Base-by-base conservation (phyloP, 2,797 vertebrate genomes). In the Nannoperca australis region DNA sequence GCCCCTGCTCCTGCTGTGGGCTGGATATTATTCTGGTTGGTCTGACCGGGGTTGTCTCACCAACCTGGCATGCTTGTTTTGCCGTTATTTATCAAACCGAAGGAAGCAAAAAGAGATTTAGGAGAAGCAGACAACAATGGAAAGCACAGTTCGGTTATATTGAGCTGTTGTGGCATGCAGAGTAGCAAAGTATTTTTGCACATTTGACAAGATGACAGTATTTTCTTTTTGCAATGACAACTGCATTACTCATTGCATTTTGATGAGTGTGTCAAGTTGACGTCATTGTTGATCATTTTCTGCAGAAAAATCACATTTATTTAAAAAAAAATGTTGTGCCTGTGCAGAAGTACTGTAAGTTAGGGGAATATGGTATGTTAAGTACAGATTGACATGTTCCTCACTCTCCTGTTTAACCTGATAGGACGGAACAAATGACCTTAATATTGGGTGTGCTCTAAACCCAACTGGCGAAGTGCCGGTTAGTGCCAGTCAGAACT, bases 11-110 rank as follows among this genome's bases (percentile, higher is more conserved):
- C 73, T 58, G 82, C 85, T 80, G 86, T 45, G 55, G 79, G 87
- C 77, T 76, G 74, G 78, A 88, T 86, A 78, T 91, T 85, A 88
- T 87, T 90, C 69, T 83, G 81, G 53, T 74, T n/a, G n/a, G n/a
- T n/a, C 69, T 63, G 78, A 86, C 76, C 47, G 30, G 62, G 69
- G 74, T 81, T 50, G 73, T 76, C 74, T 76, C 82, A 32, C 65
- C 24, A 4, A 61, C 74, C 76, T n/a, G 59, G 42, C 56, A 74
- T 4, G 68, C 45, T 81, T 77, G 73, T 85, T 86, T 82, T 50
- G 32, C 73, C 30, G 85, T 73, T 73, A 68, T 83, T 85, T 70
- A 64, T 84, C 70, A 74, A 73, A 56, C 40, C 11, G 36, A 70
- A 70, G 14, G 71, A 81, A 60, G 22, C 27, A 24, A 53, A 38